A percentile compares a stretch with the other conserved stretches of the same genome.
Conservation (phyloP, 2,888 invertebrate genomes). For the Frankliniella intonsa region DNA sequence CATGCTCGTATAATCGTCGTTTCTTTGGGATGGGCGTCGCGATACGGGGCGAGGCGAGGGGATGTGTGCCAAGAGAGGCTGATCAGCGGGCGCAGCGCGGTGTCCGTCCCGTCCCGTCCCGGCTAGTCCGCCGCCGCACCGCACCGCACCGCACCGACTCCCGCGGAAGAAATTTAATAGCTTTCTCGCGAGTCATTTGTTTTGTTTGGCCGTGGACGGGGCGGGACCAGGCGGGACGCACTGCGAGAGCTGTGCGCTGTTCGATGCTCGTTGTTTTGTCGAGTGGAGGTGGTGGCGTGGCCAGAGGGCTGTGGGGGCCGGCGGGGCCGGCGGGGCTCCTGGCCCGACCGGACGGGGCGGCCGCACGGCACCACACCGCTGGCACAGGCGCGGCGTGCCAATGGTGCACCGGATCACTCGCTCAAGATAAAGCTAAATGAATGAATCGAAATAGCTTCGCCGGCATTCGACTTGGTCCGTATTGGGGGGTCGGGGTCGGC, state of each 20-base stretch:
- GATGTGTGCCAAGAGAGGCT: conserved; percentile 10
- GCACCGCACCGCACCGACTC: neutral
- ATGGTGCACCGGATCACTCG: too few species aligned
- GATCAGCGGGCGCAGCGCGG: neutral
- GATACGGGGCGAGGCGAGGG: neutral
- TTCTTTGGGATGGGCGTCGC: neutral
- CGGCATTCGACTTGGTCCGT: too few species aligned
- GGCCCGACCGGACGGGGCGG: neutral
- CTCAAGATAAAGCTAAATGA: too few species aligned
- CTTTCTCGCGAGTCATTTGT: conserved; percentile 22
- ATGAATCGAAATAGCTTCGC: too few species aligned
- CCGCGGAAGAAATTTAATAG: conserved; percentile 25
- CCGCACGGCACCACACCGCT: neutral
- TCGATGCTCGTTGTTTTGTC: conserved; percentile 2
- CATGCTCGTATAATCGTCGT: neutral
- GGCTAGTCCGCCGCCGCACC: neutral
- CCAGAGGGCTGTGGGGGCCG: neutral
- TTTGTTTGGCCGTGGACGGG: neutral
- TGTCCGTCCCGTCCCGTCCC: neutral
- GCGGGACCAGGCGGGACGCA: neutral
- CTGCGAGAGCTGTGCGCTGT: neutral
- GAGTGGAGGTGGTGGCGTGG: neutral
- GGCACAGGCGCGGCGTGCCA: neutral
- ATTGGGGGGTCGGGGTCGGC: too few species aligned
- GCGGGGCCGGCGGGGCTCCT: neutral